Evolutionary conservation across 2,113 vertebrate species (phyloP).

Genomic region (Clarias macrocephalus): DNA sequence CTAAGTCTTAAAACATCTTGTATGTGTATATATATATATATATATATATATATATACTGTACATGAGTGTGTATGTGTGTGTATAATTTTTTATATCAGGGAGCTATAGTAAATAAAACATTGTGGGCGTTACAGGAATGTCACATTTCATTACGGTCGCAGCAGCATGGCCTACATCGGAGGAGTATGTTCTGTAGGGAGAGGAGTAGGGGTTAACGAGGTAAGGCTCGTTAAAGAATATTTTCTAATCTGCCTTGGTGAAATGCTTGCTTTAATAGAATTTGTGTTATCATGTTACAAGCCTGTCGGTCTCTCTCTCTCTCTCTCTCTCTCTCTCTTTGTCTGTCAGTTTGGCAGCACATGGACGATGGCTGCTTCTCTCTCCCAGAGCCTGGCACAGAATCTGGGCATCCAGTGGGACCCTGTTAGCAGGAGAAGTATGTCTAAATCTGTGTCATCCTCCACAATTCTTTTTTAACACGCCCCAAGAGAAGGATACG

Average conservation of each 20-base stretch:
- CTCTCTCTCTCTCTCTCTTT: slow-evolving; percentile 17
- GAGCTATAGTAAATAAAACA: neutral
- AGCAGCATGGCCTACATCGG: slow-evolving; percentile 93
- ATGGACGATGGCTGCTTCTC: slow-evolving; percentile 84
- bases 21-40: too few relatives aligned
- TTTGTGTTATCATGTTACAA: neutral
- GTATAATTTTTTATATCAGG: neutral
- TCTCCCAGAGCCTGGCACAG: slow-evolving; percentile 94
- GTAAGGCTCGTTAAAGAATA: slow-evolving; percentile 69
- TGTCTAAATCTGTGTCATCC: slow-evolving; percentile 27
- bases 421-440: slow-evolving; percentile 88
- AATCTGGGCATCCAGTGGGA: slow-evolving; percentile 98
- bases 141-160: slow-evolving; percentile 91
- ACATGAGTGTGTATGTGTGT: too few relatives aligned
- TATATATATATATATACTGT: too few relatives aligned
- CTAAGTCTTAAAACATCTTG: neutral
- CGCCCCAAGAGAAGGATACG: neutral
- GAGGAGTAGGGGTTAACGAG: slow-evolving; percentile 96
- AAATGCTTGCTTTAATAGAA: neutral
- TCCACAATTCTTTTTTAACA: neutral
- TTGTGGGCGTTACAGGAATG: slow-evolving; percentile 74
- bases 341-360: slow-evolving; percentile 84
- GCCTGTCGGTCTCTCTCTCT: neutral
- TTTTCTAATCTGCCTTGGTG: neutral
- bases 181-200: slow-evolving; percentile 86